Base-by-base conservation (phyloP, 2,113 vertebrate genomes). In the Protomyctophum bolini region DNA sequence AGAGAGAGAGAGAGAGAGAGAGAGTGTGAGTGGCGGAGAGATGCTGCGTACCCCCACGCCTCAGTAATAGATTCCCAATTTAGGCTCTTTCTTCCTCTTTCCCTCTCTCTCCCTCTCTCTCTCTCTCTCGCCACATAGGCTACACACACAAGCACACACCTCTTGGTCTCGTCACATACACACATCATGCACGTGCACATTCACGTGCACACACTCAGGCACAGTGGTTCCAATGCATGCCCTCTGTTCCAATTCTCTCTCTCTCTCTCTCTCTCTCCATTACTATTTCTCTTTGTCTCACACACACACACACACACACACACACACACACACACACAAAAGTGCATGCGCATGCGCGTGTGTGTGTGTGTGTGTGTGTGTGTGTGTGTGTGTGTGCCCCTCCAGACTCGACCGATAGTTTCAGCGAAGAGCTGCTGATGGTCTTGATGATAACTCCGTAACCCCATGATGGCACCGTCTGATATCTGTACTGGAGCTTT, bases 1-100 rank as follows among this genome's bases (percentile, higher is more conserved):
- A 33, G 33, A 33, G 4, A 33, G 33, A 33, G 33, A 33, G 33
- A 33, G 33, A 33, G 33, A 33, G 33, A 33, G 33, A 4, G 33
- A 4, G 33, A 4, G 33, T 2, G 33, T n/a, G 33, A 33, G 33
- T 2, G 33, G 33, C 33, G 33, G 33, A 68, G 82, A n/a, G n/a
- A n/a, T n/a, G 84, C 86, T 75, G 88, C 88, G 81, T 83, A 87
- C 85, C 83, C 78, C 83, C 78, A 76, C 84, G 87, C 87, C 88
- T 91, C 87, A 86, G 89, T 94, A 94, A 94, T 92, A 94, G 93
- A 94, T 94, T 94, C 92, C 90, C 92, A 94, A 93, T 92, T 93
- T 92, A 91, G 86, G 82, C 75, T 87, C 81, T 88, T 61, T 77
- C 67, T 80, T 75, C 69, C 75, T 8, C 68, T 64, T 45, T 28